A percentile compares a stretch with the other conserved stretches of the same genome.
Evolutionary conservation across 2,888 invertebrate genomes (phyloP).

Genomic region (Diabrotica balteata): DNA sequence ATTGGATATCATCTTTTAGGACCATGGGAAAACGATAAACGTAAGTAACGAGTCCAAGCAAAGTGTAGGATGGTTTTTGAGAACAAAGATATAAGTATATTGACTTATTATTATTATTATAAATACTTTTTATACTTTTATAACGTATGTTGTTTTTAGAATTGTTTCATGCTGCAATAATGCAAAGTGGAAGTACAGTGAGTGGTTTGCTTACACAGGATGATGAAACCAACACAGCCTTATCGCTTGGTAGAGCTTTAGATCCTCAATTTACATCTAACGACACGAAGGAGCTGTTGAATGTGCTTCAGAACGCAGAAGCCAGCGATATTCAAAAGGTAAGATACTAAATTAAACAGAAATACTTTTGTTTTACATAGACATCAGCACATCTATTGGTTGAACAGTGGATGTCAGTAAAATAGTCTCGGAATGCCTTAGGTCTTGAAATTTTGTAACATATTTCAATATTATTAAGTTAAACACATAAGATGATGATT

Average conservation of each 20-base stretch:
- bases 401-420: no score
- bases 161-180: slow-evolving; percentile 29
- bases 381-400: no score
- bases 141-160: slow-evolving; percentile 11
- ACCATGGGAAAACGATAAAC: background rate
- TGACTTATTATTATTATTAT: no score
- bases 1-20: slow-evolving; percentile 24
- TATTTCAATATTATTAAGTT: no score
- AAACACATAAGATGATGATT: no score
- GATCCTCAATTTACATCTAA: slow-evolving; percentile 21
- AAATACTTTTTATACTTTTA: background rate
- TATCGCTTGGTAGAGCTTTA: slow-evolving; percentile 18
- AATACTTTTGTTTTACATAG: no score
- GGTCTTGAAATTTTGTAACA: background rate
- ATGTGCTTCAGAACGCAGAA: slow-evolving; percentile 15
- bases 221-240: slow-evolving; percentile 18
- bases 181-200: slow-evolving; percentile 29
- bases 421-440: no score
- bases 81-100: no score
- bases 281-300: slow-evolving; percentile 18
- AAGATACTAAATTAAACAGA: background rate
- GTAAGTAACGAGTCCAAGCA: background rate
- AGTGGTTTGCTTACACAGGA: slow-evolving; percentile 6
- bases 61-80: no score
- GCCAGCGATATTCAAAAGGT: slow-evolving; percentile 16